These are phyloP conservation scores for Sebastes paucispinis DNA, from an alignment of 2,797 vertebrate genomes.

Conservation along the genomic window DNA sequence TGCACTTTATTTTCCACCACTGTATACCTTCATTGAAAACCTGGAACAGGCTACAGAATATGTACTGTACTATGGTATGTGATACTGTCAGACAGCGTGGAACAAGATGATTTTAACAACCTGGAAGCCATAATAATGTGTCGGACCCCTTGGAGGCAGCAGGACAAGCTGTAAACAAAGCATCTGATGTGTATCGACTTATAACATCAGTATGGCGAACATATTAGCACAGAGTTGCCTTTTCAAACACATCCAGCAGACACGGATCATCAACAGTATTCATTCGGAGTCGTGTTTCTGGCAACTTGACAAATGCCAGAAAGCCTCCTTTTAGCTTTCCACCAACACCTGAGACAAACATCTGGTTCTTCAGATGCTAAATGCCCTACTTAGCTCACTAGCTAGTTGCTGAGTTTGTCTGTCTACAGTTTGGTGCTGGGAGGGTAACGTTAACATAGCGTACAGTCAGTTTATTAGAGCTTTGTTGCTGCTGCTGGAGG, in stretches of 20 bases:
- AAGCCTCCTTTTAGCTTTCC: no score
- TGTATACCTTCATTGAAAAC: no score
- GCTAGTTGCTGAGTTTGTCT: no score
- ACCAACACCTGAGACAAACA: no score
- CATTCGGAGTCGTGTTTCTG: background rate
- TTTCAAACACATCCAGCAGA: background rate
- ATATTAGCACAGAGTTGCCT: background rate
- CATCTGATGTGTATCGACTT: background rate
- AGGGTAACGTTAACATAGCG: no score
- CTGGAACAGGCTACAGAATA: background rate
- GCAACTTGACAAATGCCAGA: no score
- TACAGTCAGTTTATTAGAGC: no score
- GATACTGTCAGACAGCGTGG: background rate
- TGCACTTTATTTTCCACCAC: no score
- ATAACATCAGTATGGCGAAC: background rate
- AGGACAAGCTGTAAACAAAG: background rate
- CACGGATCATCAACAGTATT: background rate
- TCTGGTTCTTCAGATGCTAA: no score
- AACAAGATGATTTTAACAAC: background rate
- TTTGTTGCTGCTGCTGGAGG: no score
- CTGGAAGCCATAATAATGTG: background rate
- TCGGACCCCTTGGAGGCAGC: background rate
- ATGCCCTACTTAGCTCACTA: no score
- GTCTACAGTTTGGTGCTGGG: no score
- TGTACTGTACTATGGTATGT: background rate